Conservation (phyloP, 2,888 invertebrate genomes). For the Gisinianus flammeolus region DNA sequence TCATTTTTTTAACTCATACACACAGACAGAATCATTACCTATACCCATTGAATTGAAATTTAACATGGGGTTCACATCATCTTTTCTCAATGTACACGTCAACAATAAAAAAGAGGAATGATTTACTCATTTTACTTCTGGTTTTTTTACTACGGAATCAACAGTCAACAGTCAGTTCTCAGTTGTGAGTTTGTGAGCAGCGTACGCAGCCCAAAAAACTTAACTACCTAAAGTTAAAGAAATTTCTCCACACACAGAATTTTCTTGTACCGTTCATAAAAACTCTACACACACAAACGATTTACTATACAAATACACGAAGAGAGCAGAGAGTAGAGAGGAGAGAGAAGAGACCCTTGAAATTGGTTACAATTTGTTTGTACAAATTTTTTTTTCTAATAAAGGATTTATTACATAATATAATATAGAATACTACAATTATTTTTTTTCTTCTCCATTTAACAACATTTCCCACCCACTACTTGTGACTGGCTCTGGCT, state of each 20-base stretch:
- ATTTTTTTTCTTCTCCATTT: not conserved
- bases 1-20: not conserved
- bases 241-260: too few species aligned
- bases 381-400: slow-evolving; percentile 18
- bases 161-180: not conserved
- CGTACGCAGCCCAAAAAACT: too few species aligned
- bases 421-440: slow-evolving; percentile 30
- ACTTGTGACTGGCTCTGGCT: too few species aligned
- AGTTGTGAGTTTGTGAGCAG: too few species aligned
- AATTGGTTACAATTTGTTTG: slow-evolving; percentile 29
- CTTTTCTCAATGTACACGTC: not conserved
- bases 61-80: not conserved
- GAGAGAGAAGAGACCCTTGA: slow-evolving; percentile 30
- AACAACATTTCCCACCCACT: slow-evolving; percentile 17
- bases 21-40: too few species aligned
- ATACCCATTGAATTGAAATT: too few species aligned
- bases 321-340: too few species aligned
- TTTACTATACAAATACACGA: too few species aligned
- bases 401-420: slow-evolving; percentile 27
- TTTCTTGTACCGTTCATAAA: too few species aligned
- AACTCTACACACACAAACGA: too few species aligned
- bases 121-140: too few species aligned
- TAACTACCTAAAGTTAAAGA: too few species aligned
- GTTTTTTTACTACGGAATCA: slow-evolving; percentile 1
- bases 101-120: not conserved